Conservation (phyloP, 2,797 vertebrate species). For the Poliocrania exsul region DNA sequence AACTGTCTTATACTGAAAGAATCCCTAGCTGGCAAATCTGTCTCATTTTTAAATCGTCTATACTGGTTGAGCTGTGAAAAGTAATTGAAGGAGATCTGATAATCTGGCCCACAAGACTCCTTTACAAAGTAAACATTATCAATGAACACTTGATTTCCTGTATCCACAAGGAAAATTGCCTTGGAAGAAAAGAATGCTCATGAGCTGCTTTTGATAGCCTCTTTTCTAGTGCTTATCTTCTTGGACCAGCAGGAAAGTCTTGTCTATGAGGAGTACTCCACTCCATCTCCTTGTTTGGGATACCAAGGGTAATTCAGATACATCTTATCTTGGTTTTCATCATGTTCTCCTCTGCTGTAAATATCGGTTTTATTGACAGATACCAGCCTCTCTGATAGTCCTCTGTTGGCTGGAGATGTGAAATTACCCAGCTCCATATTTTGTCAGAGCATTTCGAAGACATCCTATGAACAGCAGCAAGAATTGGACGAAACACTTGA, state of each 20-base stretch:
- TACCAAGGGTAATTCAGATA: conserved; percentile 10
- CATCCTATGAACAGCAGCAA: neutral
- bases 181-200: conserved; percentile 3
- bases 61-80: neutral
- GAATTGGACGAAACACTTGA: neutral
- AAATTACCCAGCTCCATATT: conserved; percentile 7
- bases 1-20: neutral
- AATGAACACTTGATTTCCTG: conserved; percentile 45
- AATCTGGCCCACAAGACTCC: neutral
- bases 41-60: neutral
- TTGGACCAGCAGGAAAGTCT: conserved; percentile 11
- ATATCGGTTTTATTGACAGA: conserved; percentile 6
- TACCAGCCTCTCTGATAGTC: neutral
- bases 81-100: neutral
- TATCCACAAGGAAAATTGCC: conserved; percentile 40
- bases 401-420: conserved; percentile 8
- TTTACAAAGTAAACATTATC: conserved; percentile 33
- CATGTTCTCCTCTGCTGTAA: neutral
- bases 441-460: neutral
- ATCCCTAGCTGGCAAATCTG: neutral
- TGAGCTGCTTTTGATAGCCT: conserved; percentile 23
- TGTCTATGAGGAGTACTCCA: neutral
- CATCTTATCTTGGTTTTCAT: conserved; percentile 21
- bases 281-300: neutral
- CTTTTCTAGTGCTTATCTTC: conserved; percentile 49